phyloP scores from a whole-genome alignment of 2,113 vertebrate genomes.

The Gopherus flavomarginatus region DNA sequence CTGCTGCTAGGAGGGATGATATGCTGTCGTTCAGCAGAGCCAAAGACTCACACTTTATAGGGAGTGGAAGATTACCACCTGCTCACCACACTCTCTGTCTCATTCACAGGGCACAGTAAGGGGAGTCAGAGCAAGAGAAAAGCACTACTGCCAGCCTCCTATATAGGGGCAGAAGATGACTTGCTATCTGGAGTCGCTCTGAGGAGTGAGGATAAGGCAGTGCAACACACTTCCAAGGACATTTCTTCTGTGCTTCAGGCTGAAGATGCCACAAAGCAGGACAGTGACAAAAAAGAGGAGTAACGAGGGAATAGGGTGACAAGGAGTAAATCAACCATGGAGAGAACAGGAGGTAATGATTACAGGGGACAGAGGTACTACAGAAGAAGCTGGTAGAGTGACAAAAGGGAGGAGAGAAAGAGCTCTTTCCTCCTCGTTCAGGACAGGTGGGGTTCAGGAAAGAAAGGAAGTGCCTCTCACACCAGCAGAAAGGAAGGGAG shows the following conservation, averaged over 20 bases:
- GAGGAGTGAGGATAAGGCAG: neutral
- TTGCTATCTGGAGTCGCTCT: neutral
- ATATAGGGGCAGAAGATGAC: neutral
- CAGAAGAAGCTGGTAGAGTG: neutral
- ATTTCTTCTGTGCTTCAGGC: neutral
- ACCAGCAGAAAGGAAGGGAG: neutral
- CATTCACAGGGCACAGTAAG: neutral
- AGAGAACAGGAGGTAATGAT: neutral
- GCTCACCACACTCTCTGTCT: neutral
- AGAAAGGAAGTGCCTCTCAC: neutral
- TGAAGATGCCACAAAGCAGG: neutral
- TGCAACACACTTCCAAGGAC: neutral
- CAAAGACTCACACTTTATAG: neutral
- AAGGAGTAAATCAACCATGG: neutral
- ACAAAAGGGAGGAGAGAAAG: fast-evolving
- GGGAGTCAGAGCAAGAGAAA: neutral
- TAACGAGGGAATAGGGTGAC: neutral
- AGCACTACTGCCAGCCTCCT: neutral
- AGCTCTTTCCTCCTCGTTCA: fast-evolving
- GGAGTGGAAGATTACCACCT: neutral
- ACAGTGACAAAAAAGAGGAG: neutral
- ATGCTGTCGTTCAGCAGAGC: neutral
- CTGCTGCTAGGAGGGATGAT: fast-evolving
- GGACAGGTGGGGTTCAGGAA: neutral
- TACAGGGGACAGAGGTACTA: neutral